Evolutionary conservation across 2,113 vertebrate genomes (phyloP).

Genomic region (Chionis minor): DNA sequence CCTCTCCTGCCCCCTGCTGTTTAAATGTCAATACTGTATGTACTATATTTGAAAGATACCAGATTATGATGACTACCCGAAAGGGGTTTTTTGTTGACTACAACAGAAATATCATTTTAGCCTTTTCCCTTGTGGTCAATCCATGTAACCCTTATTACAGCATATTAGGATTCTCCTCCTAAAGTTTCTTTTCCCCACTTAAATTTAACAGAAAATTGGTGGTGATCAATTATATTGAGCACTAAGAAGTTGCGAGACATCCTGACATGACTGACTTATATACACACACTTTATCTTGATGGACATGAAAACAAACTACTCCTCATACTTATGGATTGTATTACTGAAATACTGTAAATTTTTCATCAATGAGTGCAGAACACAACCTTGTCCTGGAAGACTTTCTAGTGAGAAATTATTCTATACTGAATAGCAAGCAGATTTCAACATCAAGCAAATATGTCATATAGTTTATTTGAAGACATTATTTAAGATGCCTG

Average conservation of each 20-base stretch:
- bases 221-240: neutral
- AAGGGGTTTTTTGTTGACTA: neutral
- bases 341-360: neutral
- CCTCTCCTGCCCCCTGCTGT: accelerated
- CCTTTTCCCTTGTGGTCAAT: neutral
- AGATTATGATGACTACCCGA: neutral
- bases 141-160: neutral
- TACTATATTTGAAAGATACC: neutral
- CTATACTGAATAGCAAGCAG: neutral
- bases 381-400: neutral
- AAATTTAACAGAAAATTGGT: neutral
- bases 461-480: neutral
- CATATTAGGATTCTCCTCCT: neutral
- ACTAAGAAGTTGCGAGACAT: neutral
- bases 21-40: neutral
- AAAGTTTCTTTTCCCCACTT: neutral
- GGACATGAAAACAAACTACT: neutral
- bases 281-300: neutral
- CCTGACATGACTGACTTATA: accelerated
- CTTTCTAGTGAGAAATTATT: neutral
- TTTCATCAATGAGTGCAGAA: neutral
- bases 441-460: neutral
- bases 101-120: neutral
- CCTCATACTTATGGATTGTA: neutral
- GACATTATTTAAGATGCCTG: neutral